These are phyloP conservation scores for Cynaeus angustus DNA, from an alignment of 2,888 invertebrate species.

Conservation along the genomic window DNA sequence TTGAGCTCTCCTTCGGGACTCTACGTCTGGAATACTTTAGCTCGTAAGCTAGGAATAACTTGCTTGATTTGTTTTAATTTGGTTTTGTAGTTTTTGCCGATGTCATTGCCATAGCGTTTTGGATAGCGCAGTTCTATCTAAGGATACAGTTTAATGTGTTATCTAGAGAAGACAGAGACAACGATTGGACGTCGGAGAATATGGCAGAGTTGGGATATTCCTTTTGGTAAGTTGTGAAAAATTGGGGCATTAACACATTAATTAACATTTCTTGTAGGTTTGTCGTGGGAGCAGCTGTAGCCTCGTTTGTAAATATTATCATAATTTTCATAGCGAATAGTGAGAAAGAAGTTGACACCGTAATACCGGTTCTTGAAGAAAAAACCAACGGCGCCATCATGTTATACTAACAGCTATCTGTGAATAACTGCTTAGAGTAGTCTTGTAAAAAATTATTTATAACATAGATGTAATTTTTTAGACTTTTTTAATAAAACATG, in stretches of 20 bases:
- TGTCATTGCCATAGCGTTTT: constrained; percentile 84
- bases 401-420: constrained; percentile 77
- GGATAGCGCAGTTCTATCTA: constrained; percentile 89
- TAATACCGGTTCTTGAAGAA: constrained; percentile 82
- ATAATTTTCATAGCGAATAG: constrained; percentile 83
- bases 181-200: constrained; percentile 88
- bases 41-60: constrained; percentile 76
- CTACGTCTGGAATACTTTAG: constrained; percentile 84
- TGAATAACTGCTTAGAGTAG: constrained; percentile 48
- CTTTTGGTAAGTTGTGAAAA: constrained; percentile 79
- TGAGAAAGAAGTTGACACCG: constrained; percentile 79
- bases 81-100: constrained; percentile 79
- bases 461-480: constrained; percentile 14
- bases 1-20: constrained; percentile 81
- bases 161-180: constrained; percentile 84
- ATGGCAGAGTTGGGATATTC: constrained; percentile 89
- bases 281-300: constrained; percentile 80
- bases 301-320: constrained; percentile 83
- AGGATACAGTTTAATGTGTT: constrained; percentile 89
- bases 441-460: constrained; percentile 48
- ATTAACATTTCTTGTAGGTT: constrained; percentile 80
- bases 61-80: too few relatives aligned
- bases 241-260: not conserved
- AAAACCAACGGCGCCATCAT: constrained; percentile 90
- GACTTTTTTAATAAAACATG: constrained; percentile 29